These are phyloP conservation scores for Myotis vivesi DNA, from an alignment of 2,797 vertebrate genomes.

Conservation along the genomic window DNA sequence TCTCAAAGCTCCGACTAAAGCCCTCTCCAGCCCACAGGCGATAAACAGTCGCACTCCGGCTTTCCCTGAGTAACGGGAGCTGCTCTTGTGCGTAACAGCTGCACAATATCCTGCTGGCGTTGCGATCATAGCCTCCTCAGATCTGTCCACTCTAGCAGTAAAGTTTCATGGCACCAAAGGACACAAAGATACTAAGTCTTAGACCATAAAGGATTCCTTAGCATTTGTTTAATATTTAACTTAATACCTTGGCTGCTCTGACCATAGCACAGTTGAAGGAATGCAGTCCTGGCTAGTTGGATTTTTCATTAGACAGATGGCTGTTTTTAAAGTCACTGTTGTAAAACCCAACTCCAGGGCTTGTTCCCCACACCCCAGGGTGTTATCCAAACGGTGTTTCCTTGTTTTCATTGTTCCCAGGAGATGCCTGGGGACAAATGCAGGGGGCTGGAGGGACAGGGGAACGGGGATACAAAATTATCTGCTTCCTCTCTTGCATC, in stretches of 20 bases:
- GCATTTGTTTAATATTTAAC: not conserved
- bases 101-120: not conserved
- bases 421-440: not conserved
- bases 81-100: not conserved
- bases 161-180: not conserved
- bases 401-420: not conserved
- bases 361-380: not conserved
- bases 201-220: not conserved
- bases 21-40: not conserved
- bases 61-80: not conserved
- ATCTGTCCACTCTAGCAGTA: not conserved
- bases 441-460: fast-evolving
- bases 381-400: not conserved
- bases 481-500: not conserved
- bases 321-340: not conserved
- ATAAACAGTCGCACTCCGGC: not conserved
- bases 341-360: not conserved
- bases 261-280: not conserved
- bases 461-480: not conserved
- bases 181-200: not conserved
- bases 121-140: not conserved
- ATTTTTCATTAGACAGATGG: not conserved
- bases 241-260: not conserved
- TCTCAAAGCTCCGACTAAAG: not conserved
- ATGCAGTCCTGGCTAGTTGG: not conserved